Evolutionary conservation across 1,140 invertebrate species (phyloP).

Genomic region (Hylaeus volcanicus): DNA sequence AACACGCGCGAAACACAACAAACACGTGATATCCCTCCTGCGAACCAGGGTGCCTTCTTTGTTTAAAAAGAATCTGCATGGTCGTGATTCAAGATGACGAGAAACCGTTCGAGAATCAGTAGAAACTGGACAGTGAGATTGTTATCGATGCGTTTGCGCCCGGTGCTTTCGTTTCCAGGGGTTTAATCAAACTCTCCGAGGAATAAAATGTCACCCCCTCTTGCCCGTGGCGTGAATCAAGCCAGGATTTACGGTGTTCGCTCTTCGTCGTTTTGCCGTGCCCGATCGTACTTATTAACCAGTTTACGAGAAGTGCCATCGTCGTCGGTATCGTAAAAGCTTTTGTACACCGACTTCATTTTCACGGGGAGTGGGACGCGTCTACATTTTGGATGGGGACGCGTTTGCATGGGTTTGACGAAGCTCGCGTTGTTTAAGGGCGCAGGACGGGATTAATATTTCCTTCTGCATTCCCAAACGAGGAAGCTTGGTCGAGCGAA

Average conservation of each 20-base stretch:
- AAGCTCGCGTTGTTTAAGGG: no score
- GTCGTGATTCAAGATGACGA: no score
- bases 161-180: background rate
- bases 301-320: slow-evolving; percentile 33
- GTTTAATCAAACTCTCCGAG: background rate
- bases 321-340: slow-evolving; percentile 20
- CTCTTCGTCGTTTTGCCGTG: background rate
- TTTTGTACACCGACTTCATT: background rate
- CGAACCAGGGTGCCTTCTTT: slow-evolving; percentile 18
- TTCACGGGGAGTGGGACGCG: background rate
- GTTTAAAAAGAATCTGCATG: background rate
- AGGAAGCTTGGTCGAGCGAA: no score
- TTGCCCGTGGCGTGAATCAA: background rate
- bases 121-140: background rate
- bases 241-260: background rate
- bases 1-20: slow-evolving; percentile 37
- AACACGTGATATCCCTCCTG: slow-evolving; percentile 2
- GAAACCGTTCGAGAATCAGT: background rate
- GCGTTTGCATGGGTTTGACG: background rate
- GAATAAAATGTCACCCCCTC: background rate
- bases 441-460: no score
- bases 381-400: background rate
- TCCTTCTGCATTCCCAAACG: no score
- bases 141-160: background rate
- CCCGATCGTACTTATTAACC: slow-evolving; percentile 16